Evolutionary conservation across 2,113 vertebrate genomes (phyloP), one percentile per base, ranked within the genome.

Genomic region (Serinus canaria): DNA sequence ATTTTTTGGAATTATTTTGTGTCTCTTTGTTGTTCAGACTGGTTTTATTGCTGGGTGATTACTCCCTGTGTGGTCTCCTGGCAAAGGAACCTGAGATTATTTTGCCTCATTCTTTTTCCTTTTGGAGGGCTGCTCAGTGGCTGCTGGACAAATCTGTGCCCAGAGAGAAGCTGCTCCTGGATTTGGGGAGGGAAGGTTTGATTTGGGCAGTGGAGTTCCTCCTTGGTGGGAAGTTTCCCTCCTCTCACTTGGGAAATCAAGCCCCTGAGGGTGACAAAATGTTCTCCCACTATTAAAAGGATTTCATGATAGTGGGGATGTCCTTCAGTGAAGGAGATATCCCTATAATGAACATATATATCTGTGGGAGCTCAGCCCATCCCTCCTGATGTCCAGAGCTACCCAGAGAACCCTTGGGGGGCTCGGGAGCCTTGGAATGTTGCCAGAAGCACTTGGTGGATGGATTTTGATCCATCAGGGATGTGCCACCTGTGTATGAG

Each of bases 31-130:
- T 91, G 44, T 75, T 53, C 66, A 41, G 56, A 7, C 69, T 83
- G 77, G 30, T 21, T 94, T 85, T 91, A 20, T 89, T 87, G 53
- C 58, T 43, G 17, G 43, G 83, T 58, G 62, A 67, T 67, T 59
- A 31, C 67, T 68, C 63, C 30, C 56, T 89, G 58, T 39, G 80
- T 92, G 69, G 83, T 94, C 83, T 89, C n/a, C 69, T 94, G 79
- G 47, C 69, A 24, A 1, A 20, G 50, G 62, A 72, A 43, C 58
- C 53, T 50, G 23, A 59, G 73, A 82, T 81, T 33, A 31, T 81
- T 92, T 64, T 79, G 11, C 37, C 13, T 68, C 9, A 0, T 67
- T 28, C 9, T 52, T 87, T 78, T 69, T 82, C 66, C 21, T 84
- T 24, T 49, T 52, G 72, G 31, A 49, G 43, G 5, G 68, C 6